phyloP scores from a whole-genome alignment of 2,888 invertebrate species.

The Camponotus fellah region DNA sequence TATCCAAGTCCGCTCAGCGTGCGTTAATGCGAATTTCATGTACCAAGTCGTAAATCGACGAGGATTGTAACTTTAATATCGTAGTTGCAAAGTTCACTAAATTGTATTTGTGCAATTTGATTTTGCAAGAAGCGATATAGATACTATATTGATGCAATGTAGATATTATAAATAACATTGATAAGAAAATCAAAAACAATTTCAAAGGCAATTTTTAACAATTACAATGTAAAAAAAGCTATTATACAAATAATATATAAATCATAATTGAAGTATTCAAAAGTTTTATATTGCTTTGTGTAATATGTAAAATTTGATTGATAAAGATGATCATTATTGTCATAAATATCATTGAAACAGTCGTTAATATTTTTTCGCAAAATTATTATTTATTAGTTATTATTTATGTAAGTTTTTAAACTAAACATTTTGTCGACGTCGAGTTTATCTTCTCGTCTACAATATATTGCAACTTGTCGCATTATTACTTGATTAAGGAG shows the following conservation, averaged over 20 bases:
- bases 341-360: not conserved
- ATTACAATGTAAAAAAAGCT: not conserved
- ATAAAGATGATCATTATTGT: not conserved
- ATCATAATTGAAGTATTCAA: not conserved
- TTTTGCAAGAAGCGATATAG: not conserved
- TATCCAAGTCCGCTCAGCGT: conserved; percentile 27
- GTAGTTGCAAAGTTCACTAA: conserved; percentile 11
- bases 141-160: not conserved
- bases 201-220: not conserved
- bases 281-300: not conserved
- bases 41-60: conserved; percentile 13
- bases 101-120: conserved; percentile 2
- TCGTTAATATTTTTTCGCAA: not conserved
- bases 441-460: not conserved
- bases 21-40: conserved; percentile 44
- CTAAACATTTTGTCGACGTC: conserved; percentile 2
- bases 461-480: conserved; percentile 1
- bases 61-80: conserved; percentile 34
- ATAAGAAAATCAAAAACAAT: not conserved
- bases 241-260: not conserved
- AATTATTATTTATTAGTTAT: not conserved
- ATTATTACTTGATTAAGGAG: conserved; percentile 25
- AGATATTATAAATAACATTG: not conserved
- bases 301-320: not conserved
- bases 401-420: not conserved